Evolutionary conservation across 2,113 vertebrate genomes (phyloP).

Genomic region (cattle (Bos taurus)): ARS-UCD2.0 NC_037336.1:59357001-59357500

Average conservation of each 20-base stretch:
- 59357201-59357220: neutral
- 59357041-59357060: neutral
- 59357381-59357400: neutral
- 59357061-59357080: neutral
- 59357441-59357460: neutral
- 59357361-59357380: neutral
- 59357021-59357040: neutral
- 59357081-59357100: neutral
- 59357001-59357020: neutral
- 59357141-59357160: neutral
- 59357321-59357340: constrained; percentile 4
- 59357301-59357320: neutral
- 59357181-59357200: neutral
- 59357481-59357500: neutral
- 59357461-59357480: neutral
- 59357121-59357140: neutral
- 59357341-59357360: neutral
- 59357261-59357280: neutral
- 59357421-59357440: neutral
- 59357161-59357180: neutral
- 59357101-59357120: neutral
- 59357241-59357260: neutral
- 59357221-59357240: neutral
- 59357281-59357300: neutral
- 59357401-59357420: neutral